These are phyloP conservation scores for Phylloscopus trochilus DNA, from an alignment of 2,113 vertebrate genomes.

Conservation along the genomic window DNA sequence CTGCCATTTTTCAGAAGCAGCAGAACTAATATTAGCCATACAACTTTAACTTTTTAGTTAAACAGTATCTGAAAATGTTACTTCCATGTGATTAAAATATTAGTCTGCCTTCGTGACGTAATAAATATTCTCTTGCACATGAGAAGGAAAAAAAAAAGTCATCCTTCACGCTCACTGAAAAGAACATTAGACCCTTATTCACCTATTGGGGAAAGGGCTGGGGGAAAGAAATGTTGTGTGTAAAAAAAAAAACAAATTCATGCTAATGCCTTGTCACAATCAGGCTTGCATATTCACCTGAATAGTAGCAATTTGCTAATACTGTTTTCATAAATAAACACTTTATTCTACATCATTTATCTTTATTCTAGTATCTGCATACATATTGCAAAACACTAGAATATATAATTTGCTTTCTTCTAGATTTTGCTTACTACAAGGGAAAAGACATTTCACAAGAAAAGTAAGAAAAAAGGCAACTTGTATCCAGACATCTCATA, in stretches of 20 bases:
- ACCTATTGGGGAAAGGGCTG: accelerated
- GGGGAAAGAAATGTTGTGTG: accelerated
- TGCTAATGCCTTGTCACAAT: not conserved
- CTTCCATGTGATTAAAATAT: not conserved
- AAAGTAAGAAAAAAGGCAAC: not conserved
- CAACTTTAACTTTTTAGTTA: not conserved
- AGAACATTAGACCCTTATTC: not conserved
- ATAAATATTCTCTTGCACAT: not conserved
- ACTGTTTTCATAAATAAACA: not conserved
- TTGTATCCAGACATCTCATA: not conserved
- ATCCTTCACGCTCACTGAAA: not conserved
- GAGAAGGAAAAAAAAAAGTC: not conserved
- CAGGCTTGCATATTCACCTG: not conserved
- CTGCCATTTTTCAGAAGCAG: not conserved
- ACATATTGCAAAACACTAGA: not conserved
- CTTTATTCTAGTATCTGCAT: not conserved
- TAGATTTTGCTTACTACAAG: not conserved
- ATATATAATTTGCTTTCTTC: not conserved
- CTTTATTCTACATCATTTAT: not conserved
- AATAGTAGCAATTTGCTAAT: not conserved
- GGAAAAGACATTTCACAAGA: not conserved
- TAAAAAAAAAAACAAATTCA: not conserved
- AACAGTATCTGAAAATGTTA: not conserved
- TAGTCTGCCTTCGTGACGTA: not conserved
- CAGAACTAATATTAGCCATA: not conserved